A percentile compares a stretch with the other conserved stretches of the same genome.
These are phyloP conservation scores for Siniperca chuatsi DNA, from an alignment of 2,113 vertebrate species.

Conservation along the genomic window DNA sequence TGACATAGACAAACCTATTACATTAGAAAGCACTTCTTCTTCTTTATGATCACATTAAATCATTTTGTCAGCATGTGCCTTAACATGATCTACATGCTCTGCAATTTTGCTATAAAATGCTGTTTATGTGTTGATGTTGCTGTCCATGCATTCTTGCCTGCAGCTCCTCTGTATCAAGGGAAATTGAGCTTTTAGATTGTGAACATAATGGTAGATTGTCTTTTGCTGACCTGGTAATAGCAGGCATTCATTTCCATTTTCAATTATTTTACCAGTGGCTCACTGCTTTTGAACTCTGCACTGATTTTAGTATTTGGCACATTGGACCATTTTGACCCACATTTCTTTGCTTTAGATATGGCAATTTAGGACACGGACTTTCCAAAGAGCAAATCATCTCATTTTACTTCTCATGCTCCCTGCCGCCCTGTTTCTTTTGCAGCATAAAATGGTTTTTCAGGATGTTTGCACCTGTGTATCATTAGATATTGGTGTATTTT, in stretches of 20 bases:
- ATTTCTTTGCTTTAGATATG: slow-evolving; percentile 47
- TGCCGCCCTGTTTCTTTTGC: neutral
- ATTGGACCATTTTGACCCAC: slow-evolving; percentile 37
- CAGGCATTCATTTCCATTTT: slow-evolving; percentile 50
- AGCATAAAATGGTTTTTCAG: slow-evolving; percentile 14
- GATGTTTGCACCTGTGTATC: slow-evolving; percentile 34
- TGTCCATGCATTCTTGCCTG: slow-evolving; percentile 21
- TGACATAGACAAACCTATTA: slow-evolving; percentile 8
- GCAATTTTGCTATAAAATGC: slow-evolving; percentile 10
- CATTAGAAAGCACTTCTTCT: neutral
- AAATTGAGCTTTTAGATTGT: slow-evolving; percentile 36
- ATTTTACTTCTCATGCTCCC: neutral
- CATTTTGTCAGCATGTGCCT: slow-evolving; percentile 7
- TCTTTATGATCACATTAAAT: slow-evolving; percentile 21
- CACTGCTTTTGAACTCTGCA: slow-evolving; percentile 34
- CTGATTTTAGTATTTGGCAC: slow-evolving; percentile 32
- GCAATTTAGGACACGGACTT: slow-evolving; percentile 11
- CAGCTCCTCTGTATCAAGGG: slow-evolving; percentile 22
- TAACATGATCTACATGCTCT: slow-evolving; percentile 5
- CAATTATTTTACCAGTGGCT: slow-evolving; percentile 54
- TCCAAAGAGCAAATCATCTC: slow-evolving; percentile 19
- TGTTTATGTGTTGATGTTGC: slow-evolving; percentile 23
- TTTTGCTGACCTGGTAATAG: slow-evolving; percentile 47
- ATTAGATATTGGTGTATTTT: slow-evolving; percentile 28
- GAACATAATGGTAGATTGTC: slow-evolving; percentile 30